Conservation (phyloP, 2,113 vertebrate genomes). For the Rhinopomastus cyanomelas region DNA sequence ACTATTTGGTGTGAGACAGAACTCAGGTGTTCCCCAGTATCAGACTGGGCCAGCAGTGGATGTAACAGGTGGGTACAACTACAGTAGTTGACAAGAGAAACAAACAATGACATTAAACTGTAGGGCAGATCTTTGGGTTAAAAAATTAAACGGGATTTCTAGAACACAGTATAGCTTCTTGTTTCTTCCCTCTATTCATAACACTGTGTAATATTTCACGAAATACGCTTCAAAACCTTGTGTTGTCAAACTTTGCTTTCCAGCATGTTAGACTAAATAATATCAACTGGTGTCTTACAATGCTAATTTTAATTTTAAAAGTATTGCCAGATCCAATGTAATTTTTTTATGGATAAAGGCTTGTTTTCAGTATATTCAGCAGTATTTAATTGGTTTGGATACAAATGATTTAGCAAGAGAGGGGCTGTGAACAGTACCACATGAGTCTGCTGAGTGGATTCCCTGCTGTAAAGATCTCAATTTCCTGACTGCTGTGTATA, state of each 20-base stretch:
- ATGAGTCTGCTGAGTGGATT: neutral
- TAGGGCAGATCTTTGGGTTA: neutral
- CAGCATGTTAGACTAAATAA: neutral
- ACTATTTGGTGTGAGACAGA: slow-evolving; percentile 78
- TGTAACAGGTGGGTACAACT: slow-evolving; percentile 82
- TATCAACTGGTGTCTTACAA: neutral
- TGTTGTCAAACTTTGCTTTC: slow-evolving; percentile 9
- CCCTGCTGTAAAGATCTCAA: neutral
- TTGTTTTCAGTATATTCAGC: neutral
- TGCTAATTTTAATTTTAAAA: neutral
- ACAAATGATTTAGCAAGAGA: neutral
- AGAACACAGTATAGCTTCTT: neutral
- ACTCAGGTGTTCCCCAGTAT: slow-evolving; percentile 81
- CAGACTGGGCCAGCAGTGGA: slow-evolving; percentile 81
- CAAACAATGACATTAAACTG: neutral
- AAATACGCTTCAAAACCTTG: neutral
- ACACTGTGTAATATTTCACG: neutral
- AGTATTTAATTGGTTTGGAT: neutral
- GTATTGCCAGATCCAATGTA: neutral
- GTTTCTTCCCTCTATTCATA: neutral
- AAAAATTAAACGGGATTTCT: slow-evolving; percentile 25
- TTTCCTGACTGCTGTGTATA: neutral
- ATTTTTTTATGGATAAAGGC: neutral
- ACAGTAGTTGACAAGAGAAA: slow-evolving; percentile 35
- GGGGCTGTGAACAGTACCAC: neutral